phyloP scores from a whole-genome alignment of 2,113 vertebrate genomes.

The Falcunculus frontatus region DNA sequence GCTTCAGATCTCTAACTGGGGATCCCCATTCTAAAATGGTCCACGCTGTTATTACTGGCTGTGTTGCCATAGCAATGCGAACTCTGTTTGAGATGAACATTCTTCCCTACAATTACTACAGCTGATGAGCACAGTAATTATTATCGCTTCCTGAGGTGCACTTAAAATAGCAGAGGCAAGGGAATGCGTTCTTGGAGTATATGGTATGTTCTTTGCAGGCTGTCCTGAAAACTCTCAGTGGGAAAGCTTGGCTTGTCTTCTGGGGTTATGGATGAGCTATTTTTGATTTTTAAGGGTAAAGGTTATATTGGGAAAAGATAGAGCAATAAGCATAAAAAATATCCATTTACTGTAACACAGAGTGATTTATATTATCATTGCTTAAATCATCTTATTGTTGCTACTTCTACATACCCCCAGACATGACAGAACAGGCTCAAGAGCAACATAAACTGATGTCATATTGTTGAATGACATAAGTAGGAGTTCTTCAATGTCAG shows the following conservation, averaged over 20 bases:
- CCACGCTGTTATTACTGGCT: constrained; percentile 38
- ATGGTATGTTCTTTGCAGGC: background rate
- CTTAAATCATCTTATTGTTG: background rate
- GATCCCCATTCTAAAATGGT: constrained; percentile 46
- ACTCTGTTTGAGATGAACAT: constrained; percentile 53
- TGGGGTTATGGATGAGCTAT: background rate
- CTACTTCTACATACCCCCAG: background rate
- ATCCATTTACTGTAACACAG: background rate
- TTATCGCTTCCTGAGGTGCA: constrained; percentile 59
- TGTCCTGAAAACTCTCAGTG: constrained; percentile 20
- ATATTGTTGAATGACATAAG: background rate
- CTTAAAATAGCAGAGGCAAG: constrained; percentile 63
- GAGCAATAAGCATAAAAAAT: background rate
- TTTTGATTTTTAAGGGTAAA: constrained; percentile 17
- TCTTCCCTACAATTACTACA: constrained; percentile 63
- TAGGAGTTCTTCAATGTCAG: background rate
- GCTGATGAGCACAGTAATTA: constrained; percentile 67
- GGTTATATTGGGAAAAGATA: background rate
- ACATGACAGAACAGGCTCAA: background rate
- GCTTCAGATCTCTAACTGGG: constrained; percentile 41
- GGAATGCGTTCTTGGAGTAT: constrained; percentile 32
- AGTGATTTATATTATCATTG: background rate
- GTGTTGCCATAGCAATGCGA: constrained; percentile 58
- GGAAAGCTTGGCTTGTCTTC: constrained; percentile 39
- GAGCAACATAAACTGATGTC: background rate